Percentiles rank a stretch among this genome's conserved stretches.
Conservation (phyloP, 2,797 vertebrate species). For the Anguilla marmorata region DNA sequence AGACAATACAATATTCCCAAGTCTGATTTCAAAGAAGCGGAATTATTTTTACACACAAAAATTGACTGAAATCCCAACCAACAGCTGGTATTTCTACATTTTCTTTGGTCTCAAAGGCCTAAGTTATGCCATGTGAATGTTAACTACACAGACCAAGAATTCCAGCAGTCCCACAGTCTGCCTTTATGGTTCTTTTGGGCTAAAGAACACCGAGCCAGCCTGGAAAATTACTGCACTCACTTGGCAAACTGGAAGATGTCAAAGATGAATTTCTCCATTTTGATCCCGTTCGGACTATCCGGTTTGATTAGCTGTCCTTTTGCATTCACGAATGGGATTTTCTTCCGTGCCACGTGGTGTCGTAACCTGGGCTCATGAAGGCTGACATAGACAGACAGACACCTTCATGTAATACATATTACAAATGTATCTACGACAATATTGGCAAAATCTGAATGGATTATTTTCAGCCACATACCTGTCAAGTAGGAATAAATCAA, state of each 20-base stretch:
- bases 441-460: neutral
- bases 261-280: conserved; percentile 99
- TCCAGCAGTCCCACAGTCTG: neutral
- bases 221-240: conserved; percentile 68
- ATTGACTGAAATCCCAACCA: neutral
- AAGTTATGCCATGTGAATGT: neutral
- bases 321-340: conserved; percentile 83
- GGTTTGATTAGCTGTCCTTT: conserved; percentile 81
- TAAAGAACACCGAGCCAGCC: neutral
- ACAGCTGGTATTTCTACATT: neutral
- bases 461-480: neutral
- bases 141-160: neutral
- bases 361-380: conserved; percentile 84
- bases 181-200: neutral
- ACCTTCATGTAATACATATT: neutral
- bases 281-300: conserved; percentile 94
- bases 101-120: neutral
- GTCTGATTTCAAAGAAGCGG: neutral
- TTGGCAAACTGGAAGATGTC: conserved; percentile 98
- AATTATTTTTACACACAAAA: no score
- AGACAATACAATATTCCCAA: no score
- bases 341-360: conserved; percentile 96
- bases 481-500: neutral
- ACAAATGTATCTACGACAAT: neutral
- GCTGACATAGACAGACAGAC: conserved; percentile 60